Evolutionary conservation across 2,888 invertebrate species (phyloP).

Genomic region (Rhopalosiphum nymphaeae): DNA sequence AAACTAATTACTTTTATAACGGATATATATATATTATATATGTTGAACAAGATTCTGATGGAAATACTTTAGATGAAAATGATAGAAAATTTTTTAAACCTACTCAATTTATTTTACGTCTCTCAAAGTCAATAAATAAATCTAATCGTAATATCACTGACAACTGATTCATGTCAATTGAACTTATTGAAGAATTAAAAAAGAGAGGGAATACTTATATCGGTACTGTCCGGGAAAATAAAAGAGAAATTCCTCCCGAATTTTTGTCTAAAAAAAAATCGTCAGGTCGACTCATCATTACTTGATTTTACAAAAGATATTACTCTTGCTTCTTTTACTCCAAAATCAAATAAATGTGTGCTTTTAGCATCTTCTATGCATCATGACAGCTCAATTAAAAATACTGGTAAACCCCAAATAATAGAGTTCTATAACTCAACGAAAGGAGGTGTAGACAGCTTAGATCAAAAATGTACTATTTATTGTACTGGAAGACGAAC

Average conservation of each 20-base stretch:
- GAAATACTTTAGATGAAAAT: slow-evolving; percentile 67
- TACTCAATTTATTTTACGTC: slow-evolving; percentile 68
- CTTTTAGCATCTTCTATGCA: slow-evolving; percentile 66
- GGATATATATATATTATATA: slow-evolving; percentile 68
- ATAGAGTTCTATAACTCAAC: slow-evolving; percentile 65
- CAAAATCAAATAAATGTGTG: slow-evolving; percentile 66
- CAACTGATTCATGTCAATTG: slow-evolving; percentile 69
- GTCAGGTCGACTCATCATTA: slow-evolving; percentile 45
- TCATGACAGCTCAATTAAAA: slow-evolving; percentile 54
- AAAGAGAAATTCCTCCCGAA: slow-evolving; percentile 64
- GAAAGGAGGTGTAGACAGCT: slow-evolving; percentile 66
- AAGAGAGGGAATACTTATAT: slow-evolving; percentile 37
- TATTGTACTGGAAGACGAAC: slow-evolving; percentile 65
- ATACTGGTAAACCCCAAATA: slow-evolving; percentile 66
- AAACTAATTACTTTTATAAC: slow-evolving; percentile 67
- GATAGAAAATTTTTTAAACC: slow-evolving; percentile 68
- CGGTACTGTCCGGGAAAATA: slow-evolving; percentile 57
- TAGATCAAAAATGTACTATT: slow-evolving; percentile 66
- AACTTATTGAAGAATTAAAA: slow-evolving; percentile 67
- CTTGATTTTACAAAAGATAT: slow-evolving; percentile 66
- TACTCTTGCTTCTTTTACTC: slow-evolving; percentile 65
- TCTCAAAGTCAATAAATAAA: slow-evolving; percentile 68
- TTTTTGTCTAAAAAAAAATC: slow-evolving; percentile 55
- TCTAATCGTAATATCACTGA: slow-evolving; percentile 69
- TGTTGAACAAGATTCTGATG: slow-evolving; percentile 68